Evolutionary conservation across 2,888 invertebrate genomes (phyloP), one percentile per base, ranked within the genome.

Genomic region (Meta bourneti): DNA sequence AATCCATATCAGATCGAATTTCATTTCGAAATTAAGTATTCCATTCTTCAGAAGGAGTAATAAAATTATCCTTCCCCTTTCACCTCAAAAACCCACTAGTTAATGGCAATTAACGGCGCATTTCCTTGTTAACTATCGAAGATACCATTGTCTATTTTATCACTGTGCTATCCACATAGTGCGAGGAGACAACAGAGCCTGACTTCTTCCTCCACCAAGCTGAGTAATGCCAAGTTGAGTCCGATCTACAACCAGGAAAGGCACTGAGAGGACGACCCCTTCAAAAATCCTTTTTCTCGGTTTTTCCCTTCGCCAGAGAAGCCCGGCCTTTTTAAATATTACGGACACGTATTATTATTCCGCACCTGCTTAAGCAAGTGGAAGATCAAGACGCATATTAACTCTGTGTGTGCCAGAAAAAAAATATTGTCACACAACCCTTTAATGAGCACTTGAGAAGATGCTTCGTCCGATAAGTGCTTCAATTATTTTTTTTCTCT

Each of bases 391-490:
- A 9, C 11, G 16, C 77, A n/a, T n/a, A 11, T 69, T 19, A 77
- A 48, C 51, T 82, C 51, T 51, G 71, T n/a, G 9, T 51, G 72
- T 34, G 19, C 48, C 52, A 49, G 48, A 19, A 34, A 82, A 82
- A 77, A 77, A 72, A 70, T 51, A 51, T 11, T 82, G 82, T 82
- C 82, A 16, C 80, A 70, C 70, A 69, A 13, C 34, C 9, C 70
- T 16, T 49, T 82, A 82, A 82, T 82, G 82, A 52, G 19, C 20
- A 72, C 72, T 82, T 82, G 51, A 52, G 52, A 19, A 51, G 71
- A n/a, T 72, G 49, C 34, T 34, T 20, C 79, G 20, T 79, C 34
- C 13, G 34, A 11, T 82, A 48, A 51, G 51, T 71, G 71, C 48
- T 77, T 7, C 51, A 82, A 82, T 82, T 82, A 82, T 82, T 49